These are phyloP conservation scores for Plebejus argus DNA, from an alignment of 2,888 invertebrate genomes.

Conservation along the genomic window DNA sequence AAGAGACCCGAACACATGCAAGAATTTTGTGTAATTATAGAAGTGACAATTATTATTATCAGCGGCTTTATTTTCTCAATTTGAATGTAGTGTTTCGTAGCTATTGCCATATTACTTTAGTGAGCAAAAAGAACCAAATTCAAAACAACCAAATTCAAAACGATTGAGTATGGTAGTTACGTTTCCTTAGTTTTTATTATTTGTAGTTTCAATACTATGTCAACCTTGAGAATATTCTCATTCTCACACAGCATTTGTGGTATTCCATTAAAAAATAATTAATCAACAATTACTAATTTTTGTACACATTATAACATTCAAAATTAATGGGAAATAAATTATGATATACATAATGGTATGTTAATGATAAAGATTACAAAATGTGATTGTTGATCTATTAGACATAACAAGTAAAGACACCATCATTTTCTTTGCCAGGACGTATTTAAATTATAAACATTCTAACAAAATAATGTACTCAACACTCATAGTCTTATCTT, in stretches of 20 bases:
- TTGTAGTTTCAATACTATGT: neutral
- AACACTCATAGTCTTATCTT: constrained; percentile 37
- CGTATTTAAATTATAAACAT: constrained; percentile 4
- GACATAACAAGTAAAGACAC: neutral
- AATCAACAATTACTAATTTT: constrained; percentile 5
- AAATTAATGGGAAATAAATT: constrained; percentile 15
- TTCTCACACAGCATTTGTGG: constrained; percentile 10
- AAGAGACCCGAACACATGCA: too few species aligned
- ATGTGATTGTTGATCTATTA: neutral
- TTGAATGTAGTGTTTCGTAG: too few species aligned
- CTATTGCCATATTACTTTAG: too few species aligned
- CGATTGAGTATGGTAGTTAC: too few species aligned
- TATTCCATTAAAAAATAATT: constrained; percentile 30
- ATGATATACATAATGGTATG: constrained; percentile 15
- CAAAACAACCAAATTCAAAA: too few species aligned
- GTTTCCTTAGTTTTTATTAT: too few species aligned
- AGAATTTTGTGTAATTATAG: too few species aligned
- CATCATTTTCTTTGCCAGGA: neutral
- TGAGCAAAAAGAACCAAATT: too few species aligned
- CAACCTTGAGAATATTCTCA: constrained; percentile 13
- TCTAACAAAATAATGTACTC: constrained; percentile 29
- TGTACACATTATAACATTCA: neutral
- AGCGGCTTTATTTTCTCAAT: too few species aligned
- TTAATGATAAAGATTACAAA: neutral
- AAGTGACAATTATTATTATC: too few species aligned